Conservation (phyloP, 2,797 vertebrate species). For the Phrynocephalus guinanensis region DNA sequence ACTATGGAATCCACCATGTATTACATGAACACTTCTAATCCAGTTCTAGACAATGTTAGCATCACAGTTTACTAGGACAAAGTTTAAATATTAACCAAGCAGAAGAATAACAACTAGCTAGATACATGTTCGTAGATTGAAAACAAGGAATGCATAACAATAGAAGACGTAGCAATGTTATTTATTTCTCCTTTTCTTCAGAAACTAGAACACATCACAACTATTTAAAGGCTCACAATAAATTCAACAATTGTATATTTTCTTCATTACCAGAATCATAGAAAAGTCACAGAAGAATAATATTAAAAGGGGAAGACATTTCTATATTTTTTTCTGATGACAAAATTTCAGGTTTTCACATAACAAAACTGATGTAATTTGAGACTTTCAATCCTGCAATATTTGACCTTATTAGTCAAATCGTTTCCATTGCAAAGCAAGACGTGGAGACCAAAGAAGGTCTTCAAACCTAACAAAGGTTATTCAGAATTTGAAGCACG, state of each 20-base stretch:
- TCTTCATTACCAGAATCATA: not conserved
- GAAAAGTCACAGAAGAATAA: not conserved
- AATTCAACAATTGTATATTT: not conserved
- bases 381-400: not conserved
- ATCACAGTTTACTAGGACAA: not conserved
- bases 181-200: not conserved
- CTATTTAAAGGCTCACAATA: not conserved
- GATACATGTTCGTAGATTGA: not conserved
- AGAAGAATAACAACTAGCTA: not conserved
- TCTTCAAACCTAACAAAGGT: not conserved
- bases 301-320: not conserved
- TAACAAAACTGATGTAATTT: not conserved
- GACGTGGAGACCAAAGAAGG: not conserved
- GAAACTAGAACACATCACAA: not conserved
- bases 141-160: not conserved
- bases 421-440: not conserved
- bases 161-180: not conserved
- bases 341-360: not conserved
- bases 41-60: not conserved
- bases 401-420: not conserved
- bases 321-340: not conserved
- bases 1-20: not conserved
- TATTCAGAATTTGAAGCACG: not conserved
- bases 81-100: not conserved
- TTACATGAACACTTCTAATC: not conserved